Evolutionary conservation across 2,113 vertebrate species (phyloP).

Genomic region (Callospermophilus lateralis): DNA sequence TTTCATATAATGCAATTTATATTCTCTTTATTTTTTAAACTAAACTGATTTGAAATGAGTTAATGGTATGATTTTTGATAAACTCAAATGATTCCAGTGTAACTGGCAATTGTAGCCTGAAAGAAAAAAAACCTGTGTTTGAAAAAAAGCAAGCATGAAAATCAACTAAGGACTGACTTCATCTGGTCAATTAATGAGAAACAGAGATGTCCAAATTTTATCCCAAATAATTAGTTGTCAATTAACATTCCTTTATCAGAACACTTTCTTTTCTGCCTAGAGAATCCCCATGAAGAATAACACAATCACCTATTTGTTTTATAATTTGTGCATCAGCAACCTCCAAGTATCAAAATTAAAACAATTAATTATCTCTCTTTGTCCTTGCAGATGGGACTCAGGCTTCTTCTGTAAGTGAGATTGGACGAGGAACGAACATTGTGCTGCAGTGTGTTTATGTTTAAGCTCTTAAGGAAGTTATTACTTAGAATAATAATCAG

Average conservation of each 20-base stretch:
- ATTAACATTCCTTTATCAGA: slow-evolving; percentile 17
- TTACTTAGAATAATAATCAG: background rate
- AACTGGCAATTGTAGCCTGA: background rate
- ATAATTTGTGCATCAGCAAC: background rate
- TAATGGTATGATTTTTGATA: slow-evolving; percentile 13
- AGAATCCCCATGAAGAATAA: background rate
- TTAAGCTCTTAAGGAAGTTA: background rate
- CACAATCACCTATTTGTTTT: background rate
- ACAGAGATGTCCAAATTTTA: slow-evolving; percentile 18
- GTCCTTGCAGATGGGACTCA: background rate
- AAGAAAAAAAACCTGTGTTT: background rate
- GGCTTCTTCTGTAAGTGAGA: background rate
- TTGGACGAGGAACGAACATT: background rate
- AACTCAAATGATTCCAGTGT: background rate
- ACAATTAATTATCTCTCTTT: background rate
- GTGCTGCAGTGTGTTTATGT: background rate
- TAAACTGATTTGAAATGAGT: slow-evolving; percentile 3
- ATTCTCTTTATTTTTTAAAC: background rate
- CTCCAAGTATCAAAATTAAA: slow-evolving; percentile 53
- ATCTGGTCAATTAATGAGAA: slow-evolving; percentile 12
- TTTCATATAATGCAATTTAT: background rate
- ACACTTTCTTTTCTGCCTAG: background rate
- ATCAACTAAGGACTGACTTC: slow-evolving; percentile 7
- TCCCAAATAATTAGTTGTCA: background rate
- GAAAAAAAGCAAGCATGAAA: slow-evolving; percentile 7